Evolutionary conservation across 2,113 vertebrate genomes (phyloP).

Genomic region (Lichenostomus cassidix): DNA sequence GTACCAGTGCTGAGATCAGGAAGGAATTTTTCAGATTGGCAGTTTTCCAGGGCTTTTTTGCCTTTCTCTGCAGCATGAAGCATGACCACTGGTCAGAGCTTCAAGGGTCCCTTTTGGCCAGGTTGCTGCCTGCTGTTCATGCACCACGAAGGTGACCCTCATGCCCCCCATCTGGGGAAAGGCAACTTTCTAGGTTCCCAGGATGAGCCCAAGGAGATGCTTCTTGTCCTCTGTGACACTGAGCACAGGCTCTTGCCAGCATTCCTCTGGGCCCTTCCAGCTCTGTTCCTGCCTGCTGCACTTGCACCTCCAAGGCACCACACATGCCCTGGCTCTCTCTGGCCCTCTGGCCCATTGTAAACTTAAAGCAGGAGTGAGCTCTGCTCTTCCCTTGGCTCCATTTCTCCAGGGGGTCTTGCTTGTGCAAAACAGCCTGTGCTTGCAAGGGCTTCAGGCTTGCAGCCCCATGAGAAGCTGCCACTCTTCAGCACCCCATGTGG

Average conservation of each 20-base stretch:
- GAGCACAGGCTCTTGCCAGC: not conserved
- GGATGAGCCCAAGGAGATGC: not conserved
- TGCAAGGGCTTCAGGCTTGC: not conserved
- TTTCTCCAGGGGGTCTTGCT: not conserved
- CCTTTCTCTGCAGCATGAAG: not conserved
- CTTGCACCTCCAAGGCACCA: not conserved
- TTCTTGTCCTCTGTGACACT: not conserved
- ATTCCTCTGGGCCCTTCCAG: not conserved
- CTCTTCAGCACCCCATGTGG: not conserved
- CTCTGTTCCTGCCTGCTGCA: not conserved
- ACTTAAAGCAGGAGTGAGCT: accelerated
- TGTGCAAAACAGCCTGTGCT: not conserved
- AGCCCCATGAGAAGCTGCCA: not conserved
- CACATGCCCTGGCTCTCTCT: accelerated
- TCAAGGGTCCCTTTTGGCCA: not conserved
- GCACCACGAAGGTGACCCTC: accelerated
- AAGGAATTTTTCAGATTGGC: not conserved
- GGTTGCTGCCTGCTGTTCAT: not conserved
- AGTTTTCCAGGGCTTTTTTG: not conserved
- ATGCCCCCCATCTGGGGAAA: not conserved
- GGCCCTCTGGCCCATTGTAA: not conserved
- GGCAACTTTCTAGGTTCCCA: not conserved
- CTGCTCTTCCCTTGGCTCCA: not conserved
- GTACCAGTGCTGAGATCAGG: not conserved
- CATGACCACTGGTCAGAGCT: not conserved